These are phyloP conservation scores for Platyura marginata DNA, from an alignment of 1,140 invertebrate genomes.

Conservation along the genomic window DNA sequence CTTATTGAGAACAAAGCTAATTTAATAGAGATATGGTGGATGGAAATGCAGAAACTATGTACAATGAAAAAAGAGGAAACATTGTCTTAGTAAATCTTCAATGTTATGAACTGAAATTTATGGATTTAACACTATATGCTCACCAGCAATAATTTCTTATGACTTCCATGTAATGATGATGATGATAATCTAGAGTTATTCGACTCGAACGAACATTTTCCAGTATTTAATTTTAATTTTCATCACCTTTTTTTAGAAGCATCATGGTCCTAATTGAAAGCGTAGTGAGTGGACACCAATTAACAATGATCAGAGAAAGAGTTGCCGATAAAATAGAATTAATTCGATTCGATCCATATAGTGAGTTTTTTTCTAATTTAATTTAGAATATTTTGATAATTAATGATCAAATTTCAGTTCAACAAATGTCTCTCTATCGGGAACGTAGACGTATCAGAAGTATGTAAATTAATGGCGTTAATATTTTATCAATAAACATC, in stretches of 20 bases:
- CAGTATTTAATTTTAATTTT: background rate
- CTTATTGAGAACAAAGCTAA: no score
- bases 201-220: no score
- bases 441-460: conserved; percentile 47
- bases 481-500: background rate
- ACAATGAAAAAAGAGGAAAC: no score
- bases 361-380: conserved; percentile 30
- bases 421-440: conserved; percentile 36
- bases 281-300: conserved; percentile 51
- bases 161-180: no score
- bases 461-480: conserved; percentile 11
- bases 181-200: no score
- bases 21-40: no score
- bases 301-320: conserved; percentile 42
- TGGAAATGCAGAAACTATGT: no score
- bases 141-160: no score
- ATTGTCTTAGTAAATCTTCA: no score
- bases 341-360: conserved; percentile 53
- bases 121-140: no score
- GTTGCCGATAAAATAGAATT: conserved; percentile 59
- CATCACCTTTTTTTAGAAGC: conserved; percentile 27
- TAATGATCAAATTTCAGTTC: conserved; percentile 32
- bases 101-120: no score
- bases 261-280: conserved; percentile 63
- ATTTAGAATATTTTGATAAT: background rate